These are phyloP conservation scores for Erpetoichthys calabaricus DNA, from an alignment of 2,797 vertebrate species.

Conservation along the genomic window DNA sequence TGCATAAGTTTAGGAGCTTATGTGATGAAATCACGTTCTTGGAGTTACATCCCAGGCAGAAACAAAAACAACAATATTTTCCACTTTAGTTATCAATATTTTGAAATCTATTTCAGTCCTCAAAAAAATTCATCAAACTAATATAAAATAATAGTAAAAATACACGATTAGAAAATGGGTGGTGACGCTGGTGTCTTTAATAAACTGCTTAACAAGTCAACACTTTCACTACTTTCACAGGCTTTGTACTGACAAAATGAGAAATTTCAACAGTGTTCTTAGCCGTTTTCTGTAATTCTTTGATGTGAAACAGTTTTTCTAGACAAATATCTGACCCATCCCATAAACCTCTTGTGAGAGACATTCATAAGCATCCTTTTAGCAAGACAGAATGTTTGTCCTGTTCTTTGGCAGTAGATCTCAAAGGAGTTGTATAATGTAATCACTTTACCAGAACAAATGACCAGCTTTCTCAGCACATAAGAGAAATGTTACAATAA, in stretches of 20 bases:
- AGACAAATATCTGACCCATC: slow-evolving; percentile 8
- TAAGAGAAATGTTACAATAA: neutral
- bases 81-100: no score
- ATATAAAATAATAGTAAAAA: no score
- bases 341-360: slow-evolving; percentile 8
- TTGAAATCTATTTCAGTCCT: no score
- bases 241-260: slow-evolving; percentile 4
- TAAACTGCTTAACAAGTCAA: slow-evolving; percentile 23
- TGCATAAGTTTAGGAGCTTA: no score
- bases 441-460: slow-evolving; percentile 14
- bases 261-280: slow-evolving; percentile 11
- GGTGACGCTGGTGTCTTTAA: slow-evolving; percentile 6
- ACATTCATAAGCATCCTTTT: slow-evolving; percentile 2
- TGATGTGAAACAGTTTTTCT: slow-evolving; percentile 13
- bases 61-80: no score
- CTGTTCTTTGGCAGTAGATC: slow-evolving; percentile 6
- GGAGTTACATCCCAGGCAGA: no score
- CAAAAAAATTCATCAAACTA: no score
- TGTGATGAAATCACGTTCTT: no score
- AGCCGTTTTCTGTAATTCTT: slow-evolving; percentile 14
- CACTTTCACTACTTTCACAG: slow-evolving; percentile 10
- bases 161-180: no score
- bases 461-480: neutral
- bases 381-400: slow-evolving; percentile 7
- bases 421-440: slow-evolving; percentile 2